phyloP scores from a whole-genome alignment of 2,797 vertebrate genomes.

The Zalophus californianus region DNA sequence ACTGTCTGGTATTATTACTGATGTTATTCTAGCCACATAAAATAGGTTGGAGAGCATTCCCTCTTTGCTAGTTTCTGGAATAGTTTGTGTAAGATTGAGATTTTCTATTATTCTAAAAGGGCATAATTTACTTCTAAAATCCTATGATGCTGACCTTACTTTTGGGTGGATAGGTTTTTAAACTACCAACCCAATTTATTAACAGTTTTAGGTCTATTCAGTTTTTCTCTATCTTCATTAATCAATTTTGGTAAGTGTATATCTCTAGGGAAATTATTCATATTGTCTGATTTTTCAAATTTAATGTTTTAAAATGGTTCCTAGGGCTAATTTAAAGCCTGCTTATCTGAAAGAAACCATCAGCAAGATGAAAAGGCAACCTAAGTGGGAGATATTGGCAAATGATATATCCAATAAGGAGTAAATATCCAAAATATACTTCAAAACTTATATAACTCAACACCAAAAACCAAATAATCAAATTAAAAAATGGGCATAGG shows the following conservation, averaged over 20 bases:
- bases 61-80: background rate
- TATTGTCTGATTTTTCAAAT: background rate
- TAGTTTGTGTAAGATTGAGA: background rate
- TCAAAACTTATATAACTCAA: background rate
- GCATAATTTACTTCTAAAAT: constrained; percentile 27
- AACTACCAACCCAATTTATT: background rate
- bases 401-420: background rate
- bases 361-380: background rate
- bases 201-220: background rate
- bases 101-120: background rate
- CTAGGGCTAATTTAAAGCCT: background rate
- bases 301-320: background rate
- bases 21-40: background rate
- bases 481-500: background rate
- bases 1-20: background rate
- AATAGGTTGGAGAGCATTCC: background rate
- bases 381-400: background rate
- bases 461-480: background rate
- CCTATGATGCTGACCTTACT: background rate
- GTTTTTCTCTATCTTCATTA: background rate
- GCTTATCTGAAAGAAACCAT: background rate
- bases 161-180: background rate
- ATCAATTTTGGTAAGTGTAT: background rate
- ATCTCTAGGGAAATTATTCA: background rate
- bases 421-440: background rate